Evolutionary conservation across 2,797 vertebrate genomes (phyloP).

Genomic region (Pseudopleuronectes americanus): DNA sequence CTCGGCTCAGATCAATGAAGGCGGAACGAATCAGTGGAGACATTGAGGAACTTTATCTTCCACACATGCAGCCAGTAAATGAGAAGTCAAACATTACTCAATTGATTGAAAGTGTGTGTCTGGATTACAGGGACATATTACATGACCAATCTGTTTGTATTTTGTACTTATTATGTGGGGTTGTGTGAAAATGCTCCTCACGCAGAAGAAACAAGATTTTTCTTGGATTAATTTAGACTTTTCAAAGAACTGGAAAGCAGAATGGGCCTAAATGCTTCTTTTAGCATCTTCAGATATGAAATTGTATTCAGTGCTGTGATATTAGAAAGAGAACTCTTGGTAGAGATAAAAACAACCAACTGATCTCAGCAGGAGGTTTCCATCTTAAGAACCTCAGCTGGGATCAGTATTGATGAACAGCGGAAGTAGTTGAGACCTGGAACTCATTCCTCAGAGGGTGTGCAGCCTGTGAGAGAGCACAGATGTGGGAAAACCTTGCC

Average conservation of each 20-base stretch:
- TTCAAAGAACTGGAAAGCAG: background rate
- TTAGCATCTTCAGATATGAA: background rate
- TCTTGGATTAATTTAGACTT: background rate
- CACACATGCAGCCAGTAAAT: slow-evolving; percentile 15
- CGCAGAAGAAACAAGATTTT: background rate
- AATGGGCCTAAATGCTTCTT: background rate
- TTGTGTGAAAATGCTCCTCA: background rate
- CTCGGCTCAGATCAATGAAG: slow-evolving; percentile 15
- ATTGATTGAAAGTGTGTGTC: too few species aligned
- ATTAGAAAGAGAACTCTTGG: slow-evolving; percentile 1
- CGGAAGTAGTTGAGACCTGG: background rate
- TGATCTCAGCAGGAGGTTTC: slow-evolving; percentile 27
- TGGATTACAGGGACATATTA: too few species aligned
- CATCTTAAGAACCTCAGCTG: slow-evolving; percentile 20
- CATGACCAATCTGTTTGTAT: too few species aligned
- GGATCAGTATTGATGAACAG: slow-evolving; percentile 7
- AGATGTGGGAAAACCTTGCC: background rate
- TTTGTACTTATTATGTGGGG: slow-evolving; percentile 1
- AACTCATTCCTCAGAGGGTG: background rate
- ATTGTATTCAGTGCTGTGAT: slow-evolving; percentile 6
- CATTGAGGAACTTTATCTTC: slow-evolving; percentile 27
- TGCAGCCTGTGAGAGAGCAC: background rate
- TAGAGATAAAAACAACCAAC: slow-evolving; percentile 27
- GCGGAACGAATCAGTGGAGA: slow-evolving; percentile 40
- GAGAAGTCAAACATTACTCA: background rate